Evolutionary conservation across 2,797 vertebrate genomes (phyloP), one percentile per base, ranked within the genome.

Genomic region (Anabacerthia variegaticeps): DNA sequence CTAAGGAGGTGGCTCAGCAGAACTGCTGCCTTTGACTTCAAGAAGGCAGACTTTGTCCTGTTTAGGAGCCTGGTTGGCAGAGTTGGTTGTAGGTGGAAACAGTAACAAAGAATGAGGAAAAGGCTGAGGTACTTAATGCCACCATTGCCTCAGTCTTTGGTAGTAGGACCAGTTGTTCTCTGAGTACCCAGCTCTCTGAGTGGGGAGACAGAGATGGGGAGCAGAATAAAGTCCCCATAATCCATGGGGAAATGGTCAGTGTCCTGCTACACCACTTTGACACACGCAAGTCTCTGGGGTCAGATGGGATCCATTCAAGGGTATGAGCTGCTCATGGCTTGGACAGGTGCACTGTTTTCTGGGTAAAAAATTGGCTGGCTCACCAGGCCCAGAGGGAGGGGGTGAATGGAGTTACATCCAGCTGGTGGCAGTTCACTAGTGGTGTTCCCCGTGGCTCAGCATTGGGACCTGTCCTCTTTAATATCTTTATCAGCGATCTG

Each of bases 371-470:
- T 10, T 68, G 49, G 3, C 21, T 68, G 36, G n/a, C 30, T 27
- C 14, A 6, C 24, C 0, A 0, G 36, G 20, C n/a, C 12, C 18
- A 39, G n/a, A 56, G 28, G 22, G 8, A 26, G 58, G 22, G 51
- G 28, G 43, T 63, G 17, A 74, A 39, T 56, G 36, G 43, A 56
- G 15, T 39, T 59, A 59, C 36, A 75, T 23, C 20, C 14, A 56
- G 1, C 10, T 69, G n/a, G n/a, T 7, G 4, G 6, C 21, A 5
- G 2, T 24, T 62, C 14, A 26, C 14, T 34, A 27, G 7, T 7
- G 19, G 63, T 11, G 12, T 55, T n/a, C 66, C 21, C 32, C 14
- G 19, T 14, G 10, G 14, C 15, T 68, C 55, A 23, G 10, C 51
- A 26, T 6, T 20, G 28, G 43, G 8, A 7, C 24, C n/a, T 30